Conservation (phyloP, 1,140 invertebrate species). For the Drosophila ogumai region DNA sequence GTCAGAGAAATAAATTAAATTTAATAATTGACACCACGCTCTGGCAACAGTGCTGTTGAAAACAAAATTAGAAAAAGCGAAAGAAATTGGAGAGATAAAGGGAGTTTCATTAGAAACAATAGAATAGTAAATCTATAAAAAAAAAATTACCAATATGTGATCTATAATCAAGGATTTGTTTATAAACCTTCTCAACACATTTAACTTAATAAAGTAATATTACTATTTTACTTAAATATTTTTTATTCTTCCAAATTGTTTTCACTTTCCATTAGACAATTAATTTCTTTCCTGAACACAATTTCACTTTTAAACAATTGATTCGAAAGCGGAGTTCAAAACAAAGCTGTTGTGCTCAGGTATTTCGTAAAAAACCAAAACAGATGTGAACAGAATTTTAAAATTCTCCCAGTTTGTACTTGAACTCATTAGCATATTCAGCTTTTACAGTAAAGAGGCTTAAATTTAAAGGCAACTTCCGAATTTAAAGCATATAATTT, state of each 20-base stretch:
- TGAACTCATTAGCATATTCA: conserved; percentile 7
- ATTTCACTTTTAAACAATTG: conserved; percentile 31
- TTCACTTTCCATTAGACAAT: conserved; percentile 4
- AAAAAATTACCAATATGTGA: not conserved
- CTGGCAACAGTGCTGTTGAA: conserved; percentile 16
- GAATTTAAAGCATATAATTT: not conserved
- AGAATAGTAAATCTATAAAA: not conserved
- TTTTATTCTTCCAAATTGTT: not conserved
- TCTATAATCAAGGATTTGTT: not conserved
- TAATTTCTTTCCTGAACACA: conserved; percentile 3
- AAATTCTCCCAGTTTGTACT: conserved; percentile 16
- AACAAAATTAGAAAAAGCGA: not conserved
- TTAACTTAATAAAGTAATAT: not conserved
- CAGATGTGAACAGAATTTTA: conserved; percentile 27
- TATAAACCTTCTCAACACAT: too few relatives aligned
- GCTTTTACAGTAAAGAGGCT: not conserved
- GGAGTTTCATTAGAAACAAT: not conserved
- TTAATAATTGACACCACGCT: conserved; percentile 23
- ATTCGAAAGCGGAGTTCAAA: conserved; percentile 30
- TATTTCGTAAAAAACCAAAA: conserved; percentile 7
- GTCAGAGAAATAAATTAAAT: conserved; percentile 35
- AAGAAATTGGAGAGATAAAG: not conserved
- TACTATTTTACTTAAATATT: not conserved
- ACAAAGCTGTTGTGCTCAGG: conserved; percentile 12
- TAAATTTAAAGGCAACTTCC: not conserved